Evolutionary conservation across 2,113 vertebrate species (phyloP).

Genomic region (Protobothrops mucrosquamatus): DNA sequence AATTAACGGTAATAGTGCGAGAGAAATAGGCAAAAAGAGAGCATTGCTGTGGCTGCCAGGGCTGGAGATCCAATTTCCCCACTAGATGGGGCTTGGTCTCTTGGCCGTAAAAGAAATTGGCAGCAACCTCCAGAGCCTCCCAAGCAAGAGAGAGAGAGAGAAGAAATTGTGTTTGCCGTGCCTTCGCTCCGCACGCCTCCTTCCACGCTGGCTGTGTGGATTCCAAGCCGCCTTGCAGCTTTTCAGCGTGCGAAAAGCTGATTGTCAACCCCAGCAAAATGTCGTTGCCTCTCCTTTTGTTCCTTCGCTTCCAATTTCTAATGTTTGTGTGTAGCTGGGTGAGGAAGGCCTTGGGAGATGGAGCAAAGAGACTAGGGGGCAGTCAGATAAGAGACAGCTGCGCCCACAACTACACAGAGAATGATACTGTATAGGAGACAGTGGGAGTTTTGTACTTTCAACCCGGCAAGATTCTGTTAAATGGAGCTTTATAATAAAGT

Average conservation of each 20-base stretch:
- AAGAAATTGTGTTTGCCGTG: neutral
- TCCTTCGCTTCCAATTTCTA: neutral
- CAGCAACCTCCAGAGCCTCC: neutral
- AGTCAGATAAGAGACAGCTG: neutral
- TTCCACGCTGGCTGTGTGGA: neutral
- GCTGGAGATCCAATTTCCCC: neutral
- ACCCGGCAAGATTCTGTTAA: neutral
- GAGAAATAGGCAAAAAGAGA: neutral
- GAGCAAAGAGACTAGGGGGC: neutral
- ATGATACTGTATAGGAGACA: neutral
- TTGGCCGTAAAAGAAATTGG: neutral
- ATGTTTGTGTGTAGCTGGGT: neutral
- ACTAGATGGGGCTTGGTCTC: neutral
- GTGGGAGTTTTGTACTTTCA: neutral
- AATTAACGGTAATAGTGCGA: neutral
- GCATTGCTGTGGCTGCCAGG: neutral
- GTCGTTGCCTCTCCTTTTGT: neutral
- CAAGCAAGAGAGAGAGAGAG: too few relatives aligned
- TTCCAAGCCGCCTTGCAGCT: neutral
- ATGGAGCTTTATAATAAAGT: neutral
- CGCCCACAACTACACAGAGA: neutral
- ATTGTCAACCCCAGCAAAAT: neutral
- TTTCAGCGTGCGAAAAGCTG: neutral
- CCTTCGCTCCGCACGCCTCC: too few relatives aligned
- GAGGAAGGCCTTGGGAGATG: neutral